Percentiles rank a stretch among this genome's conserved stretches.
These are phyloP conservation scores for Conchocele bisecta DNA, from an alignment of 2,888 invertebrate species.

Conservation along the genomic window DNA sequence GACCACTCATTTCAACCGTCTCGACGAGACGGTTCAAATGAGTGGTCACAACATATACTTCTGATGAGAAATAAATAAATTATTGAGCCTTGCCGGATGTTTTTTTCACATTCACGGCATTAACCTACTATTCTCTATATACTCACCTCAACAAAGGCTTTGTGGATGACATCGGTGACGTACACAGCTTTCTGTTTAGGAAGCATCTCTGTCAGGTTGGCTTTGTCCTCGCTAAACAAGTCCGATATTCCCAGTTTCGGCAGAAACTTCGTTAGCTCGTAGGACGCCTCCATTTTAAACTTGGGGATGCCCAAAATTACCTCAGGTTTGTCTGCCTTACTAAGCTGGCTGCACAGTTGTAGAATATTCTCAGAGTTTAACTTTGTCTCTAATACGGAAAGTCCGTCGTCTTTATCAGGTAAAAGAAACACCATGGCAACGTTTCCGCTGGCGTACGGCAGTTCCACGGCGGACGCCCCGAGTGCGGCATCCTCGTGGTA, in stretches of 20 bases:
- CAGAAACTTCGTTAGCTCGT: conserved; percentile 56
- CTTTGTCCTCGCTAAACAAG: conserved; percentile 57
- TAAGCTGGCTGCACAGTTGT: neutral
- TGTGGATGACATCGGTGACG: conserved; percentile 58
- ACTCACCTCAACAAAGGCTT: conserved; percentile 59
- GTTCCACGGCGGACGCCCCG: conserved; percentile 89
- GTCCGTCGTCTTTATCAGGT: conserved; percentile 52
- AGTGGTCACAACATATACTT: too few species aligned
- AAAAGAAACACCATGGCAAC: conserved; percentile 47
- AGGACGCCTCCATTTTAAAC: conserved; percentile 62
- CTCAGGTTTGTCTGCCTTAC: conserved; percentile 1
- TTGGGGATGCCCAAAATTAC: conserved; percentile 64
- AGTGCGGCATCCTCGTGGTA: conserved; percentile 84
- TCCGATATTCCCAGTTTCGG: conserved; percentile 66
- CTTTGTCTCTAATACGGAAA: conserved; percentile 33
- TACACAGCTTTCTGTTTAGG: conserved; percentile 6
- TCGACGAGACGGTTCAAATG: too few species aligned
- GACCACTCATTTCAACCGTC: too few species aligned
- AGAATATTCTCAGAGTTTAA: conserved; percentile 12
- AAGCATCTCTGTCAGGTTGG: conserved; percentile 51
- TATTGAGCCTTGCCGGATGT: too few species aligned
- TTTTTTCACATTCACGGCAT: too few species aligned
- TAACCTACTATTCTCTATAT: too few species aligned
- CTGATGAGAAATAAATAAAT: too few species aligned
- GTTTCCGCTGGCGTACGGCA: conserved; percentile 86